Conservation (phyloP, 2,888 invertebrate species). For the Atethmia centrago region DNA sequence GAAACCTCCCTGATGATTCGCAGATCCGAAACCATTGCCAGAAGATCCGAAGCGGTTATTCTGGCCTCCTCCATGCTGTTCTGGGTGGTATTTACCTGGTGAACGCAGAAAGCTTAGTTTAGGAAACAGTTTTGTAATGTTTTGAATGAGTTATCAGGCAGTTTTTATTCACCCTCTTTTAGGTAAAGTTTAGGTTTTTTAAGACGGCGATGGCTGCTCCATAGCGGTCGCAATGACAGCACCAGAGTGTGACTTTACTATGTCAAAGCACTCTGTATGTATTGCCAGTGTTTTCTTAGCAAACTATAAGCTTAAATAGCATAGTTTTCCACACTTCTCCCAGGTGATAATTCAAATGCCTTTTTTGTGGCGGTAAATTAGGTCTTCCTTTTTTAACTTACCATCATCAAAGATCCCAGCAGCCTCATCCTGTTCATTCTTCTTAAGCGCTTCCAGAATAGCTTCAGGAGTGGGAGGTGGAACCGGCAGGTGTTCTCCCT, state of each 20-base stretch:
- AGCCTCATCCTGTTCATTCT: slow-evolving; percentile 89
- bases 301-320: neutral
- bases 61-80: slow-evolving; percentile 65
- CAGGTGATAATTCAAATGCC: neutral
- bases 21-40: slow-evolving; percentile 59
- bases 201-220: neutral
- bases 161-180: neutral
- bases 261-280: neutral
- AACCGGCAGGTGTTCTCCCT: slow-evolving; percentile 90
- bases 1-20: slow-evolving; percentile 74
- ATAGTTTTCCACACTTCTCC: neutral
- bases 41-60: slow-evolving; percentile 36
- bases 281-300: neutral
- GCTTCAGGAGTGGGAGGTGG: slow-evolving; percentile 91
- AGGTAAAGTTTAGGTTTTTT: neutral
- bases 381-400: slow-evolving; percentile 51
- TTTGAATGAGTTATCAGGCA: neutral
- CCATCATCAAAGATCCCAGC: slow-evolving; percentile 90
- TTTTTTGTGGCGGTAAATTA: neutral
- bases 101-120: neutral
- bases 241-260: neutral
- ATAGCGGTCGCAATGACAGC: neutral
- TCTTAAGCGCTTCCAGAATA: slow-evolving; percentile 86
- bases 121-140: neutral
- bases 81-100: slow-evolving; percentile 77